Base-by-base conservation (phyloP, 2,888 invertebrate species). In the Podotricha telesiphe region DNA sequence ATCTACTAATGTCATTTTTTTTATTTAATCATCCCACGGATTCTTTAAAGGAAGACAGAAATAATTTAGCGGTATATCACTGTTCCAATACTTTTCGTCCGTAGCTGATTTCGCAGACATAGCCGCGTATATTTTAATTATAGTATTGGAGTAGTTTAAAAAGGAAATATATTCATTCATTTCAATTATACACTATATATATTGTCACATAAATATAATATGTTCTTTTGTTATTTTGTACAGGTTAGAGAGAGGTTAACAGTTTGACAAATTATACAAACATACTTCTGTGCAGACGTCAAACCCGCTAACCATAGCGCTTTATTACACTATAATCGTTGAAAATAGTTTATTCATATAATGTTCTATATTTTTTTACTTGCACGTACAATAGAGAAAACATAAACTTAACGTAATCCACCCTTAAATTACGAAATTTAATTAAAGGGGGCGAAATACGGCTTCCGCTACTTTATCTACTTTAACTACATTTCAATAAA, bases 371-470 rank as follows among this genome's bases (percentile, higher is more conserved):
- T 17, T 19, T 2, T 6, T 20, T 50, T 11, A 7, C 10, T 11
- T 58, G 37, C 40, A 40, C 15, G 8, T 40, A 58, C 40, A 40
- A 15, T 45, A 8, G 22, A 4, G 20, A 22, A 13, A 20, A 40
- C 6, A n/a, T 10, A 45, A 19, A 22, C 22, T 17, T 48, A 65
- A 13, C 40, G 20, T 48, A 42, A 51, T 42, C 45, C 66, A 42
- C 65, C 45, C 55, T 47, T 65, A 69, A 48, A 65, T 59, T 28
- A 61, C 42, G 34, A 45, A 65, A 61, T 69, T 65, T 55, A 69
- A 69, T 55, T 65, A 65, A 53, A 59, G 45, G 19, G 28, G 45
- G 10, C 37, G n/a, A 53, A 40, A 47, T 69, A 65, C 11, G 69
- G 65, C 69, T 69, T 69, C 69, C 11, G 20, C 37, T 61, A 48